A percentile compares a stretch with the other conserved stretches of the same genome.
Evolutionary conservation across 2,888 invertebrate species (phyloP).

Genomic region (Carterocephalus palaemon): DNA sequence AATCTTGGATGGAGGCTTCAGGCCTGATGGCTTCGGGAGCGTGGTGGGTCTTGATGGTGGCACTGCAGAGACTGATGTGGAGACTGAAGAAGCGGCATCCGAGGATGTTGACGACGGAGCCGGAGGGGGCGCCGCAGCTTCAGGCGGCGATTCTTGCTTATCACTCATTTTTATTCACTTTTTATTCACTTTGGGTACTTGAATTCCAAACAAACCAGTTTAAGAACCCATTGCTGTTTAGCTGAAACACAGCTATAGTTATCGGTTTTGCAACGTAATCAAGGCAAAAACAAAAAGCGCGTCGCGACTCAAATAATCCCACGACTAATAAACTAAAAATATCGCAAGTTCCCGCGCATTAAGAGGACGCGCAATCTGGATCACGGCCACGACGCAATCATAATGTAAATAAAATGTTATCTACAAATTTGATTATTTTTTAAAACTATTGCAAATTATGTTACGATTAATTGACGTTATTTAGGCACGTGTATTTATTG

Average conservation of each 20-base stretch:
- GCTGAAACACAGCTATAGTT: conserved; percentile 25
- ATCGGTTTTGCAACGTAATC: conserved; percentile 29
- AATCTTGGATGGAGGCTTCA: conserved; percentile 83
- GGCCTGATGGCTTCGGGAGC: conserved; percentile 78
- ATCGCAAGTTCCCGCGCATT: conserved; percentile 74
- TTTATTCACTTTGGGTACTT: conserved; percentile 35
- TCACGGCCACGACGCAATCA: conserved; percentile 65
- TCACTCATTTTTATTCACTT: conserved; percentile 67
- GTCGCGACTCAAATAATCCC: conserved; percentile 54
- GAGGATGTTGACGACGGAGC: conserved; percentile 57
- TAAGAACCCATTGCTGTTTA: conserved; percentile 33
- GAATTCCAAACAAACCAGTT: conserved; percentile 19
- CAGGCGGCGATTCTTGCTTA: conserved; percentile 47
- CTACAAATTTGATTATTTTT: conserved; percentile 29
- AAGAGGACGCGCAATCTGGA: conserved; percentile 72
- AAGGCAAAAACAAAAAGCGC: conserved; percentile 46
- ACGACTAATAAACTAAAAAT: conserved; percentile 70
- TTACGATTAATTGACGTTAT: conserved; percentile 17
- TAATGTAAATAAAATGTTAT: conserved; percentile 50
- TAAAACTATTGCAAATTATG: conserved; percentile 12
- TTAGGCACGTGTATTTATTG: conserved; percentile 24
- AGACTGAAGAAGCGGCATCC: conserved; percentile 52
- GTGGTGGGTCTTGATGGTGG: conserved; percentile 52
- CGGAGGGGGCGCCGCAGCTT: conserved; percentile 42
- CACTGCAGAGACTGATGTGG: conserved; percentile 47